Evolutionary conservation across 2,888 invertebrate genomes (phyloP), one percentile per base, ranked within the genome.

Genomic region (Mesorhabditis sp.): DNA sequence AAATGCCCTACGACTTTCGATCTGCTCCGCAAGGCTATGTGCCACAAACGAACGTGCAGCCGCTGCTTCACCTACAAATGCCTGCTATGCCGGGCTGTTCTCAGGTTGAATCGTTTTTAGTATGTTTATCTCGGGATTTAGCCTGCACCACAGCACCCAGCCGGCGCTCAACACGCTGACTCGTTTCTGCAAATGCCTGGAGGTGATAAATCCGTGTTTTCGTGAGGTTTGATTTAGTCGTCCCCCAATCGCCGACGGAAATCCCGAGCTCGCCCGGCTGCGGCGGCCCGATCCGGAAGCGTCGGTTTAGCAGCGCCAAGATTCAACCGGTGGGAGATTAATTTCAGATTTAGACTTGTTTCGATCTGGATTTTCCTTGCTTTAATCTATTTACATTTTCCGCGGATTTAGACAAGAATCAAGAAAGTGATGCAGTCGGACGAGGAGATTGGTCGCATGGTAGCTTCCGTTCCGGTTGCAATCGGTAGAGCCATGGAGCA

Each of bases 341-440:
- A 6, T 43, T 4, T 45, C 5, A 61, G 3, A 66, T 43, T 70
- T 28, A n/a, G 5, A 42, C 63, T 15, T 43, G 10, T 68, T 42
- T 28, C 6, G 42, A 64, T 43, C 4, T 28, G 45, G 4, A 6
- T 66, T 71, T 7, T 42, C 67, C 7, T 66, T 70, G 7, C 28
- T 13, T 15, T 62, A 66, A 15, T 42, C 62, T 13, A 4, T 42
- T n/a, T 10, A 13, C 43, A 4, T 15, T 67, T n/a, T 65, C 62
- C 74, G 2, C 28, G 28, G 28, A 28, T 78, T 42, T 68, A 82
- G 82, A 84, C 84, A 5, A 91, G 98, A 85, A 96, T 98, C 84
- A 98, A 98, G 90, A 98, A 97, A 90, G 98, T 98, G 79, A 98
- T 98, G 97, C 97, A 98, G 89, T 94, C 94, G 79, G 98, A 98